Base-by-base conservation (phyloP, 2,797 vertebrate species). In the Sebastiscus tertius region DNA sequence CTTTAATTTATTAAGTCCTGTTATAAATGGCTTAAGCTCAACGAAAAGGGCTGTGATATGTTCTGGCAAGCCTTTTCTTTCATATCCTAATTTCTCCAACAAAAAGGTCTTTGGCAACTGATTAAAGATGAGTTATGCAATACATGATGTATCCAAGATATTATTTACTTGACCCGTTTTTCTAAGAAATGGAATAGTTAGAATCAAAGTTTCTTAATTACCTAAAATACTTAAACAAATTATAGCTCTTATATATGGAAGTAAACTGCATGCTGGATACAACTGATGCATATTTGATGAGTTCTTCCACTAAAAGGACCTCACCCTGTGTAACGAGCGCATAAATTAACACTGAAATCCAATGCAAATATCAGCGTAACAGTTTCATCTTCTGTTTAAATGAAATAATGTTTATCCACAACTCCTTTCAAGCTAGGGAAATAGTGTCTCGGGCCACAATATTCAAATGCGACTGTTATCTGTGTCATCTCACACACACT, bases 211-310 rank as follows among this genome's bases (percentile, higher is more conserved):
- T 78, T 54, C 75, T 82, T 76, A 66, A 84, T 80, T 33, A 74
- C 78, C 34, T 75, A 31, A 87, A 88, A 58, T 70, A 81, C 46
- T 67, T 61, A 13, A 54, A 8, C 56, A 39, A 70, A 83, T 81
- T 20, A 63, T 61, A 42, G 9, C 26, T 72, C 24, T 74, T 22
- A 8, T 39, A 77, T 75, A 69, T 67, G 61, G 29, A 71, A 70
- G 76, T 81, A 76, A 83, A 85, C 72, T 74, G 24, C 29, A 56
- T 79, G 16, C 33, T 67, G 69, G 11, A 79, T 71, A 79, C 62
- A 87, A 76, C 27, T 63, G 34, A 84, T 88, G 70, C 64, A 85
- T 83, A 79, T 82, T 88, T 84, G 52, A 87, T 83, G 56, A 77
- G 71, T 29, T 80, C 34, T 39, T 73, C 66, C 70, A 75, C n/a